phyloP scores from a whole-genome alignment of 2,888 invertebrate species.

The Melieria omissa region DNA sequence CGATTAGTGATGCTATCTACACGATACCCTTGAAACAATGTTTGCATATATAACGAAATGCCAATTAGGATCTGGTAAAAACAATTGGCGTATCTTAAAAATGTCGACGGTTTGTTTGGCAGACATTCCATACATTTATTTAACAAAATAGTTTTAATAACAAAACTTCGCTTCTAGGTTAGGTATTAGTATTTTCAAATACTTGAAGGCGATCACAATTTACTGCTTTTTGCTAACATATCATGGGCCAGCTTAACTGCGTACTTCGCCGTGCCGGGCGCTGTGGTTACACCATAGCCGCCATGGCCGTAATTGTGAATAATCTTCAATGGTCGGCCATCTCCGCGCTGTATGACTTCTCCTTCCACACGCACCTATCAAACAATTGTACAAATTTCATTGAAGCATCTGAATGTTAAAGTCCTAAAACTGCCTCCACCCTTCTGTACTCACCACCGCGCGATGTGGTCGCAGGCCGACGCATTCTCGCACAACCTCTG shows the following conservation, averaged over 20 bases:
- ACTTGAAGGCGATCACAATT: conserved; percentile 49
- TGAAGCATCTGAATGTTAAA: not conserved
- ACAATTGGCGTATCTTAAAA: too few relatives aligned
- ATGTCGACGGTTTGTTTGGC: too few relatives aligned
- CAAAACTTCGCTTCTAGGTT: not conserved
- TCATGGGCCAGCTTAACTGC: conserved; percentile 78
- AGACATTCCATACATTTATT: too few relatives aligned
- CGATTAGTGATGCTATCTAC: too few relatives aligned
- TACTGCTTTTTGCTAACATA: conserved; percentile 64
- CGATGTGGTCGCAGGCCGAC: conserved; percentile 89
- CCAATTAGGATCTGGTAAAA: too few relatives aligned
- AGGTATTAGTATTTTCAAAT: not conserved
- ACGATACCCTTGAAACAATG: too few relatives aligned
- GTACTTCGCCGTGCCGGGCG: conserved; percentile 86
- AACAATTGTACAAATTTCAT: not conserved
- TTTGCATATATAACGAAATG: too few relatives aligned
- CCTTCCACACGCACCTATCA: conserved; percentile 75
- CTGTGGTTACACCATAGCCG: conserved; percentile 90
- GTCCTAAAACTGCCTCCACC: too few relatives aligned
- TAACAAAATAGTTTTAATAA: too few relatives aligned
- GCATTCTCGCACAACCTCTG: conserved; percentile 72
- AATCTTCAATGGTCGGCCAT: conserved; percentile 71
- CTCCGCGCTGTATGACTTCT: conserved; percentile 67
- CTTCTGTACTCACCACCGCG: conserved; percentile 61
- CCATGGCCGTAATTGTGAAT: conserved; percentile 97